Percentiles rank a stretch among this genome's conserved stretches.
Conservation (phyloP, 1,140 invertebrate species). For the Drosophila truncata region DNA sequence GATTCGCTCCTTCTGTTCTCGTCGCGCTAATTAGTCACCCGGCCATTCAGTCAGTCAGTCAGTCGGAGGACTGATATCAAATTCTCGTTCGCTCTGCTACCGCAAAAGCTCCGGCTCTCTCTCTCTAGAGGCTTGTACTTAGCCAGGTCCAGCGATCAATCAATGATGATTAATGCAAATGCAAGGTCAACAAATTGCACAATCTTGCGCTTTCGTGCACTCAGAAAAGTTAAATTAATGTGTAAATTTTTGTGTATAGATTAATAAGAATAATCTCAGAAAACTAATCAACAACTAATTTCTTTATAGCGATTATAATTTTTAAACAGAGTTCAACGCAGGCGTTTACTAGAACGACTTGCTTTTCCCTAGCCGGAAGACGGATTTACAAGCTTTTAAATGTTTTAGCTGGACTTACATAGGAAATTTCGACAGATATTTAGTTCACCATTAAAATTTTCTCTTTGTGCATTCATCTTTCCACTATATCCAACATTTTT, state of each 20-base stretch:
- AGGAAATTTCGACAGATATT: not conserved
- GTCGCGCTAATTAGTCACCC: conserved; percentile 80
- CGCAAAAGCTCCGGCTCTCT: conserved; percentile 28
- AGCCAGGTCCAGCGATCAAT: conserved; percentile 74
- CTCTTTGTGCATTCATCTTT: not conserved
- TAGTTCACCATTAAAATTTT: not conserved
- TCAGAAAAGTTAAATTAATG: not conserved
- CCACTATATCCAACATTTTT: conserved; percentile 7
- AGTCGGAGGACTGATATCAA: conserved; percentile 56
- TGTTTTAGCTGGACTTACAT: not conserved
- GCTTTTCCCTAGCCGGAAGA: not conserved
- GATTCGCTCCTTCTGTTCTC: conserved; percentile 30
- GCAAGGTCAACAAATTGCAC: conserved; percentile 72
- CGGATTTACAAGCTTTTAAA: too few species aligned
- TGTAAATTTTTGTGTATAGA: not conserved
- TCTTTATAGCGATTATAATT: not conserved
- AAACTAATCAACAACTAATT: not conserved
- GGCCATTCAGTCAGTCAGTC: conserved; percentile 53
- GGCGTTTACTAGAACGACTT: not conserved
- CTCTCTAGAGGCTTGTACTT: conserved; percentile 55
- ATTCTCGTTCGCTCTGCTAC: conserved; percentile 54
- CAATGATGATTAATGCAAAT: conserved; percentile 84
- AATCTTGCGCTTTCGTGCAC: conserved; percentile 34
- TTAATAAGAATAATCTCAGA: not conserved
- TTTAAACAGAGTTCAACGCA: not conserved